These are phyloP conservation scores for Glossophaga mutica DNA, from an alignment of 2,797 vertebrate genomes.

Conservation along the genomic window DNA sequence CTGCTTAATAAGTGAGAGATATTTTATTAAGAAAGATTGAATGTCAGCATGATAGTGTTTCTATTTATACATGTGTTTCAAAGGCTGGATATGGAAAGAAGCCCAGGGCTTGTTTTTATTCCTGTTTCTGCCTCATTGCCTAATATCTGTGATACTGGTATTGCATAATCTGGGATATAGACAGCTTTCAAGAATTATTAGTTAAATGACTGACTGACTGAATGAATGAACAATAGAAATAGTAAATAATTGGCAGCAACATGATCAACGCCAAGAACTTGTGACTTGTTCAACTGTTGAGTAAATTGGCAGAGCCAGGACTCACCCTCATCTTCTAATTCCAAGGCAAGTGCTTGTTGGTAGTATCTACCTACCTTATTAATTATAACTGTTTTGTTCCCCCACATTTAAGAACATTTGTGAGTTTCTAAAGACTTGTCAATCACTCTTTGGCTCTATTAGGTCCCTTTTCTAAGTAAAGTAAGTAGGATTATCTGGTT, in stretches of 20 bases:
- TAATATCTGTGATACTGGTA: neutral
- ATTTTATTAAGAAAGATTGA: slow-evolving; percentile 31
- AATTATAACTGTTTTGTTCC: neutral
- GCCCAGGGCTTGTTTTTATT: neutral
- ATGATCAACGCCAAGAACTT: neutral
- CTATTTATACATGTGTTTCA: slow-evolving; percentile 1
- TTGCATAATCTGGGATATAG: neutral
- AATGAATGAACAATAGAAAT: neutral
- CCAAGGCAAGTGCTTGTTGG: neutral
- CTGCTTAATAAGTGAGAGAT: neutral
- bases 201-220: neutral
- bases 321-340: neutral
- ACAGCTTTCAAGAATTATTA: neutral
- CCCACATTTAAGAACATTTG: neutral
- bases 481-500: neutral
- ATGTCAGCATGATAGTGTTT: neutral
- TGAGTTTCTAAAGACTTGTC: slow-evolving; percentile 26
- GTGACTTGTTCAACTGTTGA: neutral
- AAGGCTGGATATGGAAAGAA: neutral
- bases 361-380: neutral
- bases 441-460: neutral
- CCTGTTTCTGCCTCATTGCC: neutral
- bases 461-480: neutral
- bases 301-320: neutral
- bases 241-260: neutral